Evolutionary conservation across 2,797 vertebrate genomes (phyloP).

Genomic region (Erethizon dorsatum): DNA sequence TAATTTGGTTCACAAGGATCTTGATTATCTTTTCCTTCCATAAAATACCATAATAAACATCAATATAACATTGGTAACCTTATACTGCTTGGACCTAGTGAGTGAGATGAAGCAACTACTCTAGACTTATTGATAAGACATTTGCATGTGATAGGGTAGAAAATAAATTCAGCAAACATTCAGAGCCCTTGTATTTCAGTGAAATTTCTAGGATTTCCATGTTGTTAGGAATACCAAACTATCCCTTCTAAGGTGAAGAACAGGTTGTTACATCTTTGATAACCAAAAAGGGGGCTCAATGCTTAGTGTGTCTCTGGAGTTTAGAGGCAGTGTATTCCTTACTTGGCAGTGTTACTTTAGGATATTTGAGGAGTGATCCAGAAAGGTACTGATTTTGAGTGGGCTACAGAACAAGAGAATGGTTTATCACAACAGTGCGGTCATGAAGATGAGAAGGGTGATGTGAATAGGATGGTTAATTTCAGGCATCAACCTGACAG

Average conservation of each 20-base stretch:
- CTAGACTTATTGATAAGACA: constrained; percentile 10
- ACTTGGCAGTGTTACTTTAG: no score
- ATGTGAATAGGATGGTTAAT: no score
- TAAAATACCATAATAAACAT: neutral
- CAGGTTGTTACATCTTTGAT: neutral
- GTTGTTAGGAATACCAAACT: neutral
- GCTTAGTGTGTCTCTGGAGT: neutral
- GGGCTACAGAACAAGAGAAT: no score
- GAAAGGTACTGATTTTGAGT: no score
- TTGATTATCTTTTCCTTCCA: neutral
- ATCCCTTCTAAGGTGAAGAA: neutral
- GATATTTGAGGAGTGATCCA: no score
- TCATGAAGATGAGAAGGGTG: no score
- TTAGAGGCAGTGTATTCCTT: no score
- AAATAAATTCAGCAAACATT: neutral
- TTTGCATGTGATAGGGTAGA: neutral
- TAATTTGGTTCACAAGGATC: neutral
- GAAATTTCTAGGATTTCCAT: neutral
- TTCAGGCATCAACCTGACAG: no score
- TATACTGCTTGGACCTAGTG: neutral
- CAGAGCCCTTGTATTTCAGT: neutral
- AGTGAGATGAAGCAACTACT: neutral
- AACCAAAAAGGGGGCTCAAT: neutral
- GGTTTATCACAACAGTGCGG: no score
- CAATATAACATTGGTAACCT: neutral